Conservation (phyloP, 2,113 vertebrate genomes). For the Atractosteus spatula region DNA sequence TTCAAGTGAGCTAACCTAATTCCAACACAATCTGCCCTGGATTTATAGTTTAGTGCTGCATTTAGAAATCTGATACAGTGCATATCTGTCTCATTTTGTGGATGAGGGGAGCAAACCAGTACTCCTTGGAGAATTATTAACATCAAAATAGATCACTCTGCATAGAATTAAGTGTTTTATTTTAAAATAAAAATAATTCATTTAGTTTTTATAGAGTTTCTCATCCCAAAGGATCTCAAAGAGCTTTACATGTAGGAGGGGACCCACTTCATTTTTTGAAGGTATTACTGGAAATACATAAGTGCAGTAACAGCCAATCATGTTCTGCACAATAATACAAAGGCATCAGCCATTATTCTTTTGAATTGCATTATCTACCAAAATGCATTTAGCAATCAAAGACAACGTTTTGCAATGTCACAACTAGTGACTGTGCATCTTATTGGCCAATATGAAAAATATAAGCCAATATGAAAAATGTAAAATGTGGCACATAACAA, state of each 20-base stretch:
- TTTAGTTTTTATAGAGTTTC: too few relatives aligned
- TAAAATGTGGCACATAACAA: too few relatives aligned
- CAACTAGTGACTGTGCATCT: too few relatives aligned
- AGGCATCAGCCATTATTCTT: too few relatives aligned
- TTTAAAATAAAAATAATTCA: slow-evolving; percentile 33
- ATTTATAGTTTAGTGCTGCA: slow-evolving; percentile 75
- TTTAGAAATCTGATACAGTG: slow-evolving; percentile 76
- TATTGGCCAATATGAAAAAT: too few relatives aligned
- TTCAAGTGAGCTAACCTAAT: slow-evolving; percentile 79
- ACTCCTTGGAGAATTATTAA: slow-evolving; percentile 69
- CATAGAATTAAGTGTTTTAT: slow-evolving; percentile 60
- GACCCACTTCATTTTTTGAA: slow-evolving; percentile 41
- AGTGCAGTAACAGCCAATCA: slow-evolving; percentile 39
- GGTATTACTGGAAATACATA: slow-evolving; percentile 68
- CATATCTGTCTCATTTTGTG: slow-evolving; percentile 72
- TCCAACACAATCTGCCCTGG: slow-evolving; percentile 69
- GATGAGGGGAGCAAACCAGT: slow-evolving; percentile 65
- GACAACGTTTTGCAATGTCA: too few relatives aligned
- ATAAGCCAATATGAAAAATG: too few relatives aligned
- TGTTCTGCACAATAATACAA: too few relatives aligned
- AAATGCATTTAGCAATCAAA: too few relatives aligned
- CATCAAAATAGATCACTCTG: slow-evolving; percentile 69
- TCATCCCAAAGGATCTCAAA: too few relatives aligned
- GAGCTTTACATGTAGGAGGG: too few relatives aligned
- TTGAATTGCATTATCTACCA: too few relatives aligned